Percentiles rank a stretch among this genome's conserved stretches.
These are phyloP conservation scores for Phylloscopus trochiloides DNA, from an alignment of 2,113 vertebrate species.

Conservation along the genomic window DNA sequence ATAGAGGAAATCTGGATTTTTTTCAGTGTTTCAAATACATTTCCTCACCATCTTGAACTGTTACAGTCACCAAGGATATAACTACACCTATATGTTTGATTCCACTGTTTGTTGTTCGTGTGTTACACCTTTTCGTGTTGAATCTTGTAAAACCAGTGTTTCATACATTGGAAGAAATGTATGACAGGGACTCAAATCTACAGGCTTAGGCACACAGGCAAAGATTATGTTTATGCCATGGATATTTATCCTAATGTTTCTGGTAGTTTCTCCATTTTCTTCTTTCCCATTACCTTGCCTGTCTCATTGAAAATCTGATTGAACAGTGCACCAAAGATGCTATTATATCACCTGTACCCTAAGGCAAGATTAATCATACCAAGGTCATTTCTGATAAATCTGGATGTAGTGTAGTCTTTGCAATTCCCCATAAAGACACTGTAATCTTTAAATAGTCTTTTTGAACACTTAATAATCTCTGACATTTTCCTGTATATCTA, in stretches of 20 bases:
- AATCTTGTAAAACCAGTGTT: neutral
- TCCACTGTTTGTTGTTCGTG: neutral
- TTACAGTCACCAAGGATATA: neutral
- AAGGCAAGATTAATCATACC: neutral
- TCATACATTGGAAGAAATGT: neutral
- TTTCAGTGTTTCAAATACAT: neutral
- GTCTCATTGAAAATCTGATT: neutral
- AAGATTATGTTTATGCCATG: neutral
- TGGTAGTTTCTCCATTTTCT: neutral
- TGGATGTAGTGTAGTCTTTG: neutral
- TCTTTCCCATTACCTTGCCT: neutral
- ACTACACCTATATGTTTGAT: neutral
- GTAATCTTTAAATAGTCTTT: neutral
- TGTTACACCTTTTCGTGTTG: neutral
- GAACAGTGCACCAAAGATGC: neutral
- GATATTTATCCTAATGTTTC: neutral
- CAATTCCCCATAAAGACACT: neutral
- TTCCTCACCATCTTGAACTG: neutral
- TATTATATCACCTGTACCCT: neutral
- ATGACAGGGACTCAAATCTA: neutral
- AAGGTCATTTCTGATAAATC: neutral
- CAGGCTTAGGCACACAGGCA: neutral
- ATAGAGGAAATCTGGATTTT: neutral
- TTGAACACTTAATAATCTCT: neutral
- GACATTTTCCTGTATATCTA: neutral